Base-by-base conservation (phyloP, 2,113 vertebrate genomes). In the Pavo muticus region DNA sequence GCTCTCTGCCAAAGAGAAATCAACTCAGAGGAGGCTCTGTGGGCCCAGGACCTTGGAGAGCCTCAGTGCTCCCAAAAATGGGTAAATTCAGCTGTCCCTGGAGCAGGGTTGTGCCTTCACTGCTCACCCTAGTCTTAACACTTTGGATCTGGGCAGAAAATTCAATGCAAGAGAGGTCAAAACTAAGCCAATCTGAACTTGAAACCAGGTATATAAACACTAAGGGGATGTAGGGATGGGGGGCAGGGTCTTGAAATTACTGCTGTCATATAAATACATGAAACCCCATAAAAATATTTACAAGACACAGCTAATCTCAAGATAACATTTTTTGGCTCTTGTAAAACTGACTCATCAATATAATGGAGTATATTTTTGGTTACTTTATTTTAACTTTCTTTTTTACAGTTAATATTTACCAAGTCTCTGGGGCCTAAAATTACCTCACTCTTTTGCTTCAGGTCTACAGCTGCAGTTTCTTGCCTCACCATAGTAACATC, bases 361-460 rank as follows among this genome's bases (percentile, higher is more conserved):
- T 96, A 97, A 97, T 73, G 73, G 88, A 96, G 79, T 88, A 44
- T 95, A 92, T 95, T 95, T 97, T 90, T 84, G 67, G 91, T 92
- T 87, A 80, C 87, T 96, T 94, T 92, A 85, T 94, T 97, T 98
- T 98, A 98, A 98, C 98, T 98, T 98, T 98, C 97, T 98, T 98
- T 98, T 98, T 98, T 98, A 98, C 98, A 98, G 98, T 98, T 99
- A 99, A 98, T 99, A 99, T 99, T 99, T 99, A 98, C 99, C 97
- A 97, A 98, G 98, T 98, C 99, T 98, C 98, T 94, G 95, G 98
- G 97, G 98, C 95, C 96, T 96, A 97, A 98, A 99, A 99, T 99
- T 99, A 99, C 98, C 98, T 99, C 98, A 98, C 98, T 97, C 98
- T 96, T 97, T 96, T 96, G 63, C 96, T 97, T 95, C 97, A 97